A percentile compares a stretch with the other conserved stretches of the same genome.
Conservation (phyloP, 2,797 vertebrate species). For the Momotus momota region DNA sequence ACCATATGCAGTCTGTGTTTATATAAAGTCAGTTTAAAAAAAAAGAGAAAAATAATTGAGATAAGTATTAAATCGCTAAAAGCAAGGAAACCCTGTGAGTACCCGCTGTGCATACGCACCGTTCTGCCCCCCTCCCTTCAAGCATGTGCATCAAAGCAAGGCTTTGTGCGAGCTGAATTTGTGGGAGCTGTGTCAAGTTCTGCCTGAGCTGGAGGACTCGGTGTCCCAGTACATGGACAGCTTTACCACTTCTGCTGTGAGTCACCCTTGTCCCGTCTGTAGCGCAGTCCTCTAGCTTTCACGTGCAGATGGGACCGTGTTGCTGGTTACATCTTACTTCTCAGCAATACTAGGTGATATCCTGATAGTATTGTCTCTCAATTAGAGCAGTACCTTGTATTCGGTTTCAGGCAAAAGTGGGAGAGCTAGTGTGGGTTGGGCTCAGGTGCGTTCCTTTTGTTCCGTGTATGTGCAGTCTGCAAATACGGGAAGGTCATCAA, state of each 20-base stretch:
- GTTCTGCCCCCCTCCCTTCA: neutral
- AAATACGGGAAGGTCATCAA: neutral
- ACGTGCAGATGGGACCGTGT: fast-evolving
- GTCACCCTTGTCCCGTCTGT: neutral
- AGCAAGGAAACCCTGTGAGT: neutral
- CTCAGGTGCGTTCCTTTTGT: neutral
- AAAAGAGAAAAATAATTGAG: neutral
- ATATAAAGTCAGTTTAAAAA: neutral
- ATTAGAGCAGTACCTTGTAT: neutral
- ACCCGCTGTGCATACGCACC: fast-evolving
- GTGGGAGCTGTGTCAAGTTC: neutral
- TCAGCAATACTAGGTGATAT: neutral
- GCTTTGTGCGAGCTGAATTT: neutral
- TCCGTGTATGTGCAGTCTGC: fast-evolving
- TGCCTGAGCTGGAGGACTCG: neutral
- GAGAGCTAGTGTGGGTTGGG: neutral
- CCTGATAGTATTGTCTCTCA: neutral
- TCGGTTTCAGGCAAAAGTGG: neutral
- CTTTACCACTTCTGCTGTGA: neutral
- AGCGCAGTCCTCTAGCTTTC: neutral
- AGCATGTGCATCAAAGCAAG: neutral
- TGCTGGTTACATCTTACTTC: neutral
- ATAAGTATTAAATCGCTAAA: neutral
- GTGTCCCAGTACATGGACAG: neutral
- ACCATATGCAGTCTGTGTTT: neutral